phyloP scores from a whole-genome alignment of 2,797 vertebrate species.

The Lindbergichthys nudifrons region DNA sequence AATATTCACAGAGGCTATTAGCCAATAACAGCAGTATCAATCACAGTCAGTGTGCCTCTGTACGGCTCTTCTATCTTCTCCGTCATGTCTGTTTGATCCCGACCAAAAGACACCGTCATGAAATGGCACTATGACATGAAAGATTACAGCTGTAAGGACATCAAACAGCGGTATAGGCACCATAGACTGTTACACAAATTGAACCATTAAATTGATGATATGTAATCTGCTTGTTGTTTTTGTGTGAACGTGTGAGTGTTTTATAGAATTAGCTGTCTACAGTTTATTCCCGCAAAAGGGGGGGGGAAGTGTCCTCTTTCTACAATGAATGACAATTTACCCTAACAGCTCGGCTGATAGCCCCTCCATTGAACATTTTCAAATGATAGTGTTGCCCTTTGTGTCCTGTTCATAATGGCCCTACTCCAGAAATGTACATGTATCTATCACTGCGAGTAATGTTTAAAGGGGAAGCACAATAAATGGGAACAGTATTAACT shows the following conservation, averaged over 20 bases:
- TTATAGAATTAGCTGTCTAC: constrained; percentile 43
- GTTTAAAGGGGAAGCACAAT: constrained; percentile 21
- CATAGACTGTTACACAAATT: constrained; percentile 21
- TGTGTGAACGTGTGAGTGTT: constrained; percentile 34
- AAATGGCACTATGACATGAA: constrained; percentile 38
- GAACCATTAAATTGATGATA: constrained; percentile 40
- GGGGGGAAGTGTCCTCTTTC: constrained; percentile 21
- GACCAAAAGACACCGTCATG: constrained; percentile 43
- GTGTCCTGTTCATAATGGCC: constrained; percentile 65
- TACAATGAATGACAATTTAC: constrained; percentile 72
- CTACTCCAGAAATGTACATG: constrained; percentile 65
- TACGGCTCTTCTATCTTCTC: constrained; percentile 14
- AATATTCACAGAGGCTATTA: constrained; percentile 41
- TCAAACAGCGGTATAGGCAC: constrained; percentile 21
- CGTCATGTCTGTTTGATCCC: constrained; percentile 40
- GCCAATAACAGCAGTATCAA: constrained; percentile 41
- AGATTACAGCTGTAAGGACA: constrained; percentile 29
- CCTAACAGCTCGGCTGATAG: constrained; percentile 63
- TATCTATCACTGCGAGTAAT: constrained; percentile 51
- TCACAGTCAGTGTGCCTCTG: constrained; percentile 28
- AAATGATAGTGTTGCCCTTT: constrained; percentile 73
- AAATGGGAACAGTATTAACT: constrained; percentile 7
- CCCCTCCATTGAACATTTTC: constrained; percentile 67
- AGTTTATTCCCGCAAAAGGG: constrained; percentile 31
- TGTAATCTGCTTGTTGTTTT: constrained; percentile 29